phyloP scores from a whole-genome alignment of 2,797 vertebrate species.

The Mus minutoides region DNA sequence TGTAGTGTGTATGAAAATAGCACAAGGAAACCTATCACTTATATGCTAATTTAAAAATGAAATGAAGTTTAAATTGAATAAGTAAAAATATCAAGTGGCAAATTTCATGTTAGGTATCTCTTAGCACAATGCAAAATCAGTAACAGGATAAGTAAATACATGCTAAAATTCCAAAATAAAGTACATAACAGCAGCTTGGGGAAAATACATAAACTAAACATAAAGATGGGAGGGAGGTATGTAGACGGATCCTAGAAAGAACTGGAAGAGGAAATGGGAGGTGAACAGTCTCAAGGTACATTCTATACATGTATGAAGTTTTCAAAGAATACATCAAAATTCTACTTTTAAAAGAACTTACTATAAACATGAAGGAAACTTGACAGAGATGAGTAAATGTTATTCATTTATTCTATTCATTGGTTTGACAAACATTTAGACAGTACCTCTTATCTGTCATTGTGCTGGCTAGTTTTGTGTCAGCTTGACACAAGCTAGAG shows the following conservation, averaged over 20 bases:
- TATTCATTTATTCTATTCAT: conserved; percentile 2
- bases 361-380: not conserved
- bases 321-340: not conserved
- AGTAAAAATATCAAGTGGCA: not conserved
- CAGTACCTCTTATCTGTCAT: not conserved
- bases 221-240: not conserved
- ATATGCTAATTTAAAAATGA: not conserved
- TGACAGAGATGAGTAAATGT: not conserved
- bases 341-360: not conserved
- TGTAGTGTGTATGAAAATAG: not conserved
- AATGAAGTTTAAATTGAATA: not conserved
- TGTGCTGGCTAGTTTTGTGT: not conserved
- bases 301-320: not conserved
- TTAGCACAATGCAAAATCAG: not conserved
- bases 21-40: not conserved
- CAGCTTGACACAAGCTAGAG: not conserved
- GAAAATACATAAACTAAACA: not conserved
- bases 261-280: not conserved
- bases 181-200: not conserved
- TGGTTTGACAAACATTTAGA: not conserved
- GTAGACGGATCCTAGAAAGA: not conserved
- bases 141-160: not conserved
- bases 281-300: not conserved
- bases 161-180: not conserved
- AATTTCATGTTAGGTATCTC: not conserved